Percentiles rank a stretch among this genome's conserved stretches.
Evolutionary conservation across 1,140 invertebrate genomes (phyloP).

Genomic region (Cylas formicarius): DNA sequence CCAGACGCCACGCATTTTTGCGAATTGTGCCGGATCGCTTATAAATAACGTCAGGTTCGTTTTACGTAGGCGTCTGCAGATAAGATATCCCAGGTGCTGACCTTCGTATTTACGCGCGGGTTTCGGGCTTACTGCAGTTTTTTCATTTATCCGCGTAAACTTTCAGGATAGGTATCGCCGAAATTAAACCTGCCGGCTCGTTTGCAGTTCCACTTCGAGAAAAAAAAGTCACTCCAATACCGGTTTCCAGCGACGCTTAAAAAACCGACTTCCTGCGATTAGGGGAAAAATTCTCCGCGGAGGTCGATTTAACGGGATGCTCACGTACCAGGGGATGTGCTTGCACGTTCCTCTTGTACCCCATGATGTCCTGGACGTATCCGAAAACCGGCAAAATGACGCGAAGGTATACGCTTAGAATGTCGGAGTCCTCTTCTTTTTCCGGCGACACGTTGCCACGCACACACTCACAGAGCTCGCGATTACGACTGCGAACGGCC

Average conservation of each 20-base stretch:
- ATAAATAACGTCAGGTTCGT: too few relatives aligned
- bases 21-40: too few relatives aligned
- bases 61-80: too few relatives aligned
- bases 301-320: neutral
- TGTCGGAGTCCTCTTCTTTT: too few relatives aligned
- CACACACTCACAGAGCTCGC: slow-evolving; percentile 1
- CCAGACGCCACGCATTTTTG: too few relatives aligned
- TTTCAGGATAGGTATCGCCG: slow-evolving; percentile 1
- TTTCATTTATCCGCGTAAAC: neutral
- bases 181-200: neutral
- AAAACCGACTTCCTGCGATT: neutral
- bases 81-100: too few relatives aligned
- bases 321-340: slow-evolving; percentile 22
- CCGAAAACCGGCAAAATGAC: neutral
- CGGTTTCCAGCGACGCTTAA: slow-evolving; percentile 1
- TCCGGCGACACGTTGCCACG: neutral
- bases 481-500: neutral
- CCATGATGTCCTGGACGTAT: slow-evolving; percentile 7
- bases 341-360: slow-evolving; percentile 21
- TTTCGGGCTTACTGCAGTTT: neutral
- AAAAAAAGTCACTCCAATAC: neutral
- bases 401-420: neutral
- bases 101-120: too few relatives aligned
- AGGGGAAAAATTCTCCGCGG: neutral
- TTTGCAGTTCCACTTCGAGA: neutral